Conservation (phyloP, 2,113 vertebrate species). For the Ameiurus melas region DNA sequence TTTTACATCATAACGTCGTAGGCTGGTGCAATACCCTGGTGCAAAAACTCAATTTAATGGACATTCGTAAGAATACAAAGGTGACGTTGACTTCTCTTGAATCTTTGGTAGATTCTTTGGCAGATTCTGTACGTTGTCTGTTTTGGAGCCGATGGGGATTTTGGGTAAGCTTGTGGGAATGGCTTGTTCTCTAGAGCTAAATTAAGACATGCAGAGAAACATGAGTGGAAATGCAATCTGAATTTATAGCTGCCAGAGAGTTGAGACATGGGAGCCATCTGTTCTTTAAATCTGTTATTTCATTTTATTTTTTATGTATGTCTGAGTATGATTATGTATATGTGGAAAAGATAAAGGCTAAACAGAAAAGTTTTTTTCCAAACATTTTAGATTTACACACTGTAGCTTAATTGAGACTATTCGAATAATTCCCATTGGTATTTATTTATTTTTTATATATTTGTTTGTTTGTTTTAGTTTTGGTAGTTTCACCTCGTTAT, state of each 20-base stretch:
- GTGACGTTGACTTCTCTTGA: not conserved
- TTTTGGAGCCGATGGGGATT: not conserved
- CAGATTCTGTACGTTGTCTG: not conserved
- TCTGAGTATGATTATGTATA: not conserved
- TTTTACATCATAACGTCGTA: slow-evolving; percentile 12
- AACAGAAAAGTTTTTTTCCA: not conserved
- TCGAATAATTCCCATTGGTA: not conserved
- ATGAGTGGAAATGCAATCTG: slow-evolving; percentile 1
- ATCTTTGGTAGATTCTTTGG: not conserved
- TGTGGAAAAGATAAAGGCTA: not conserved
- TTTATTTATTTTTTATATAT: not conserved
- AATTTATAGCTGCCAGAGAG: slow-evolving; percentile 7
- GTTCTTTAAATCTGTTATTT: not conserved
- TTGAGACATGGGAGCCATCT: slow-evolving; percentile 10
- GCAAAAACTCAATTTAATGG: slow-evolving; percentile 11
- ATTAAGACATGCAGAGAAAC: slow-evolving; percentile 9
- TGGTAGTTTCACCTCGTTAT: too few species aligned
- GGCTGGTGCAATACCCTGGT: slow-evolving; percentile 1
- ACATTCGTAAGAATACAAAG: not conserved
- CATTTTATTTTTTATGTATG: too few species aligned
- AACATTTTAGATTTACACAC: not conserved
- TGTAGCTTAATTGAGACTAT: not conserved
- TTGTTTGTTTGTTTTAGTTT: not conserved
- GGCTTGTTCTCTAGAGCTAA: not conserved
- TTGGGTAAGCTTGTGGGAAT: not conserved